Evolutionary conservation across 23 tunicate genomes (phyloP).

Genomic region (Ascidia mentula): DNA sequence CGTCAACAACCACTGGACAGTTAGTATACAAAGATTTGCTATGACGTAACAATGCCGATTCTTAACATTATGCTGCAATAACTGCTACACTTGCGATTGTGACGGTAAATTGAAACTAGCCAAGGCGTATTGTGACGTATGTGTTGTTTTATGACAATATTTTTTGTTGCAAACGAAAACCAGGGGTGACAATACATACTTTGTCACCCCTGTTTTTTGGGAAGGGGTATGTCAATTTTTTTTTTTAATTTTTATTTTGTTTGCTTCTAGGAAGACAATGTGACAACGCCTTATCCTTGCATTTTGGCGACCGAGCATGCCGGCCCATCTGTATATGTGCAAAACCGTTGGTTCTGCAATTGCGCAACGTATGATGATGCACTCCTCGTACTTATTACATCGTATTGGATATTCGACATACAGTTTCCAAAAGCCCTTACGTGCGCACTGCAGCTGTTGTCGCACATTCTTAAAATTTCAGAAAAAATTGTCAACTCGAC

Average conservation of each 20-base stretch:
- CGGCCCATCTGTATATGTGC: not conserved
- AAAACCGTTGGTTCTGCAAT: constrained; percentile 17
- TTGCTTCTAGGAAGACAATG: not conserved
- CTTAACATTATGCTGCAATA: too few species aligned
- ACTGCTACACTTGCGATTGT: too few species aligned
- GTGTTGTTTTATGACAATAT: too few species aligned
- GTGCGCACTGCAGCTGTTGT: constrained; percentile 9
- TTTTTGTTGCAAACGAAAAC: too few species aligned
- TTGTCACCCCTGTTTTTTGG: too few species aligned
- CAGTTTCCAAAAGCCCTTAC: not conserved
- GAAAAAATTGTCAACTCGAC: not conserved
- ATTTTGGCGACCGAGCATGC: constrained; percentile 12
- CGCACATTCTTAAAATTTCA: not conserved
- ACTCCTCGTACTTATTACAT: not conserved
- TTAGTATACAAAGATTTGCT: too few species aligned
- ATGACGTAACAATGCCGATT: too few species aligned
- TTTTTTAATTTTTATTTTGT: not conserved
- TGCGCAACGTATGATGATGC: constrained; percentile 7
- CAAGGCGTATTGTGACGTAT: too few species aligned
- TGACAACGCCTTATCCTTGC: constrained; percentile 11
- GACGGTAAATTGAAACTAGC: too few species aligned
- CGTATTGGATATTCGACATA: constrained; percentile 15
- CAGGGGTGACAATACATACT: too few species aligned
- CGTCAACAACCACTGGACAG: too few species aligned
- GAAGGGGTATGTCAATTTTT: not conserved